Conservation (phyloP, 92 coral and sea anemone species). For the Porites cylindrica region DNA sequence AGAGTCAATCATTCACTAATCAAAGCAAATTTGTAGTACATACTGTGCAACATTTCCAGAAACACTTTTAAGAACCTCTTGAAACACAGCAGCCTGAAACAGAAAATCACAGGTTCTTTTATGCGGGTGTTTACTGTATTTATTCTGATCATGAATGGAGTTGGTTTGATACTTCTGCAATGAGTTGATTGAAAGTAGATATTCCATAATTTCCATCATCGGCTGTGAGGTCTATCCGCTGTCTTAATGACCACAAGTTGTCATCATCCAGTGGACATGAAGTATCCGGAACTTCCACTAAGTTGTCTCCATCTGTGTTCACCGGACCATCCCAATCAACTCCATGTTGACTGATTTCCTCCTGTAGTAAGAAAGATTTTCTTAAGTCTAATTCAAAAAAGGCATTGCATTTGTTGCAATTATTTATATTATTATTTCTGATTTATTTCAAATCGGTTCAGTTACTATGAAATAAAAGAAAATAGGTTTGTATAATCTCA, state of each 20-base stretch:
- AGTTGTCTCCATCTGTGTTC: slow-evolving; percentile 51
- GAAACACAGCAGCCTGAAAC: no score
- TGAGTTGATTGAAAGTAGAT: slow-evolving; percentile 28
- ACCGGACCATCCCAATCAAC: slow-evolving; percentile 76
- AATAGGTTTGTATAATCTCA: no score
- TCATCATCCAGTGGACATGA: slow-evolving; percentile 55
- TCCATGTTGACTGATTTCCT: slow-evolving; percentile 66
- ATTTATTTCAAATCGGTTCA: slow-evolving; percentile 9
- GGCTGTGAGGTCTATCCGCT: slow-evolving; percentile 30
- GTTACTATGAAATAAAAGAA: background rate
- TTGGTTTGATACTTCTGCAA: slow-evolving; percentile 42
- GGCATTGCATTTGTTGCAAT: background rate
- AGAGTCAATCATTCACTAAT: no score
- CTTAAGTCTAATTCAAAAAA: background rate
- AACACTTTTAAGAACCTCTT: no score
- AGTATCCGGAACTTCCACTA: slow-evolving; percentile 70
- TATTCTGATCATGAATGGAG: slow-evolving; percentile 21
- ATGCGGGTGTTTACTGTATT: background rate
- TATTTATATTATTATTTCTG: background rate
- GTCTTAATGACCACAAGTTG: slow-evolving; percentile 34
- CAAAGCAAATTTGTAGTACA: no score
- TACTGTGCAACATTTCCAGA: no score
- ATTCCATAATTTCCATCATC: slow-evolving; percentile 74
- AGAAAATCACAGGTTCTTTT: background rate
- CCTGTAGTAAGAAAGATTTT: slow-evolving; percentile 47